Evolutionary conservation across 2,888 invertebrate genomes (phyloP).

Genomic region (Tetrapedia diversipes): DNA sequence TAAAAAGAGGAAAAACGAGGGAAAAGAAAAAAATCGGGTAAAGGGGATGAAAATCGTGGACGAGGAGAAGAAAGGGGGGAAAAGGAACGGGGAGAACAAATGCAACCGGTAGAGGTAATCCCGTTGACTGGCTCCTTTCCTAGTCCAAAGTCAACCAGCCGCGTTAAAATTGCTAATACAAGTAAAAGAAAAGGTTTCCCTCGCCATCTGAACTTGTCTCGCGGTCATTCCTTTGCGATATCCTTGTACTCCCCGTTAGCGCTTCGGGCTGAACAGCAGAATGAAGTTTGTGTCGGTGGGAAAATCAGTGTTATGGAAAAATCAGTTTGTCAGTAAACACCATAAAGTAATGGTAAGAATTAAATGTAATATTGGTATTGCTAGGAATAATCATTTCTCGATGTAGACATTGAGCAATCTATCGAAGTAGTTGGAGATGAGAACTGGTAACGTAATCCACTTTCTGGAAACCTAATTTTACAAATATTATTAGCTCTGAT

Average conservation of each 20-base stretch:
- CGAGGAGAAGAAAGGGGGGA: slow-evolving; percentile 2
- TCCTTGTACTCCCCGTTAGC: not conserved
- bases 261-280: slow-evolving; percentile 6
- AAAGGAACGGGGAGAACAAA: not conserved
- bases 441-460: no score
- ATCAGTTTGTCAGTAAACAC: no score
- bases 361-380: no score
- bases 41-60: not conserved
- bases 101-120: slow-evolving; percentile 56
- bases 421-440: no score
- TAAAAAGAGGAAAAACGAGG: slow-evolving; percentile 12
- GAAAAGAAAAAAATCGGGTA: not conserved
- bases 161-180: slow-evolving; percentile 64
- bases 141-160: slow-evolving; percentile 37
- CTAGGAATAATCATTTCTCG: no score
- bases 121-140: slow-evolving; percentile 41
- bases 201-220: slow-evolving; percentile 38
- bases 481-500: no score
- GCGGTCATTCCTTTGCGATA: slow-evolving; percentile 27
- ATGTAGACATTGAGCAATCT: no score
- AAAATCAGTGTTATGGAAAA: no score
- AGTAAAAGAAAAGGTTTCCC: slow-evolving; percentile 57
- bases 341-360: no score
- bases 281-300: slow-evolving; percentile 31
- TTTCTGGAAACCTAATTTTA: no score